Evolutionary conservation across 1,140 invertebrate species (phyloP), one percentile per base, ranked within the genome.

Genomic region (Drosophila mojavensis): DNA sequence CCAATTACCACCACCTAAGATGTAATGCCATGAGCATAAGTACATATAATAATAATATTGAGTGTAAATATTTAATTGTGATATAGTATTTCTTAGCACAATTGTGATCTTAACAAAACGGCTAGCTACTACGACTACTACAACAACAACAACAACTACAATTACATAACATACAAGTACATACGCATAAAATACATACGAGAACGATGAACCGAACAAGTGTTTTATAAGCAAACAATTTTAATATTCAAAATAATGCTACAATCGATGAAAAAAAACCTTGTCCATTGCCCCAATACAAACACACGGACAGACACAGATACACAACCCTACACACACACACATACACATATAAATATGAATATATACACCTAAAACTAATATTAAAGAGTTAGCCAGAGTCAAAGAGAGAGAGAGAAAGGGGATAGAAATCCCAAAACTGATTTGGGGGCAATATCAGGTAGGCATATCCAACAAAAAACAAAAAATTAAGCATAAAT

Each of bases 31-130:
- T 47, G 51, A 73, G 56, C 33, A 68, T 68, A 66, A 78, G 75
- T 70, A 79, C 65, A 78, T 84, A 84, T 80, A 89, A 88, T 84
- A 88, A 88, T 80, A 89, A 88, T 84, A 88, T 89, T 61, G 60
- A 84, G 69, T 89, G 85, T 89, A 89, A 89, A 89, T 89, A 89
- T 60, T 89, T 89, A 89, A 89, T 89, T 89, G 84, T 89, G 84
- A 89, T 89, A 89, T 89, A 89, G 84, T 89, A 89, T 84, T 89
- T 89, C 80, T 89, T 89, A 89, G 84, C 84, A 89, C 84, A 89
- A 89, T 89, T 89, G 84, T 89, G 84, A 89, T 89, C 81, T 80
- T 78, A 89, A 84, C 73, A 74, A 88, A 82, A 85, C 75, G 82
- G 81, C 81, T 85, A 76, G 81, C 82, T 81, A 88, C 77, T 89